Base-by-base conservation (phyloP, 2,888 invertebrate genomes). In the Chamaedrilus cognettii region DNA sequence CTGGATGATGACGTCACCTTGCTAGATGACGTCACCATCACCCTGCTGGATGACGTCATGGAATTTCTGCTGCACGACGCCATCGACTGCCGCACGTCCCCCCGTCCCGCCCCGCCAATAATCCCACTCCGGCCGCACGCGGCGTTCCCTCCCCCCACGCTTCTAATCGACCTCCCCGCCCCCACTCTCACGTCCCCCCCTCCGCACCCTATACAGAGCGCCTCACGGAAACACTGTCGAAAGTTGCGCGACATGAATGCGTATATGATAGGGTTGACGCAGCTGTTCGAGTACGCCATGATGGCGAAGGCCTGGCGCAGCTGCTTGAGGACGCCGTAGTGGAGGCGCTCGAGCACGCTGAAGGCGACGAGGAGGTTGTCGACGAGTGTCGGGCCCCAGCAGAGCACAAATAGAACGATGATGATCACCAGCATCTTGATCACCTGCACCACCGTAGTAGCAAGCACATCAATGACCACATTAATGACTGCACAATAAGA, bases 231-330 rank as follows among this genome's bases (percentile, higher is more conserved):
- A 5, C 80, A 78, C 58, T 80, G 87, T 2, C 90, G 84, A 81
- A 90, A 90, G 82, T 88, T 89, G 77, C 88, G 87, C 52, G 90
- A 90, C 88, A 90, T 89, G 82, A 90, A 90, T 32, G 89, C 90
- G 79, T 90, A 90, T 35, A 90, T 87, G 51, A 90, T 86, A 3
- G 90, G 90, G 82, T 90, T 90, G 74, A 90, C 87, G 80, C 90
- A 90, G 77, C 89, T 89, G 84, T 90, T 90, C 77, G 88, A 87
- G 80, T 90, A 90, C 0, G 90, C 88, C 86, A 90, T 85, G 28
- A 89, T 81, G 71, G 87, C 87, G 77, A 90, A 89, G 5, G 87
- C 85, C 50, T 87, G 88, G 55, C 88, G 85, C 82, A 89, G 85
- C 71, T 89, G 87, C 75, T 89, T 89, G 63, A 87, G 79, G 28